phyloP scores from a whole-genome alignment of 2,888 invertebrate species.

The Amiota communis region DNA sequence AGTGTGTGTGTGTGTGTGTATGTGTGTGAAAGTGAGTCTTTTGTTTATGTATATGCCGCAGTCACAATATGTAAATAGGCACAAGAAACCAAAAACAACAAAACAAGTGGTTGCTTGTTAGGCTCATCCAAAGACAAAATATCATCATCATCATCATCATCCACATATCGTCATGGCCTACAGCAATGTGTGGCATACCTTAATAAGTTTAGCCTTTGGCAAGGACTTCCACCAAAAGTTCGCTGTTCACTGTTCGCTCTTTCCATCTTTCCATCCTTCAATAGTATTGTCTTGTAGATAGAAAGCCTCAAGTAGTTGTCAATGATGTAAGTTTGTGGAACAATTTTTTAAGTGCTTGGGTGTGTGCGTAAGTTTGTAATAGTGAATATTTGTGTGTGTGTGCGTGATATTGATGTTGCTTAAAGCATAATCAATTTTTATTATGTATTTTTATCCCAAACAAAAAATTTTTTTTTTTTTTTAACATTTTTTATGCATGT shows the following conservation, averaged over 20 bases:
- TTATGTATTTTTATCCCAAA: conserved; percentile 48
- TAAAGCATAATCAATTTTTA: conserved; percentile 42
- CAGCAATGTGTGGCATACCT: conserved; percentile 37
- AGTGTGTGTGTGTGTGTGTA: conserved; percentile 44
- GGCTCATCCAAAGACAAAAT: conserved; percentile 48
- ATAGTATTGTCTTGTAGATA: neutral
- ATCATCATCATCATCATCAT: neutral
- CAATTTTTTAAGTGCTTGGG: conserved; percentile 4
- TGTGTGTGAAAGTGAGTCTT: neutral
- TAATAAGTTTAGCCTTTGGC: conserved; percentile 59
- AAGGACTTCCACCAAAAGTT: conserved; percentile 44
- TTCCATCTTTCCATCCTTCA: neutral
- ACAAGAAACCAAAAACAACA: conserved; percentile 42
- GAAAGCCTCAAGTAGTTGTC: conserved; percentile 5
- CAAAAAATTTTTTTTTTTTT: conserved; percentile 17
- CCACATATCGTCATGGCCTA: conserved; percentile 11
- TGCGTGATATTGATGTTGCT: conserved; percentile 36
- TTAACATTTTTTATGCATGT: conserved; percentile 55
- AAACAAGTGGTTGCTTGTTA: conserved; percentile 54
- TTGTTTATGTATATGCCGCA: neutral
- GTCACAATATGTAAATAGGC: conserved; percentile 57
- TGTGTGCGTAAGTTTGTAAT: conserved; percentile 14
- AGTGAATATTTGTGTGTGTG: neutral
- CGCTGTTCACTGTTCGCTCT: neutral
- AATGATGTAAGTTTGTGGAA: neutral